These are phyloP conservation scores for Acanthosepion pharaonis DNA, from an alignment of 2,888 invertebrate species.

Conservation along the genomic window DNA sequence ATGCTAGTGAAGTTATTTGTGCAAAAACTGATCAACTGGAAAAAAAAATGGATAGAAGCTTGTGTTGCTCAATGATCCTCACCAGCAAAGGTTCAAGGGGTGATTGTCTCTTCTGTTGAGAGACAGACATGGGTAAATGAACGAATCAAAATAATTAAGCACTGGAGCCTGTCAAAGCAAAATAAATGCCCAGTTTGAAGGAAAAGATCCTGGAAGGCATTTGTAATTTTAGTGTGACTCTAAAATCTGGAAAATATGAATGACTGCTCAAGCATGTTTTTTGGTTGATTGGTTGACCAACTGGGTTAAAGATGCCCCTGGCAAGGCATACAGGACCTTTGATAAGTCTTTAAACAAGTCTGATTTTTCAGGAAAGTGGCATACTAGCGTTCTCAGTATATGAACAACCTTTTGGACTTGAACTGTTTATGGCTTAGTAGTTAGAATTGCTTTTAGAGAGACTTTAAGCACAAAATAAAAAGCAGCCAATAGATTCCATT, in stretches of 20 bases:
- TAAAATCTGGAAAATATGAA: not conserved
- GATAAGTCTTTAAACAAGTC: not conserved
- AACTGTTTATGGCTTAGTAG: not conserved
- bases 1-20: not conserved
- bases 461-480: too few species aligned
- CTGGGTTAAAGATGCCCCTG: not conserved
- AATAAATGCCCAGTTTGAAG: not conserved
- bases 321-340: not conserved
- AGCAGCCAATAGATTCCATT: too few species aligned
- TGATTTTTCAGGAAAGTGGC: not conserved
- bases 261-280: conserved; percentile 10
- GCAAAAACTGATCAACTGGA: not conserved
- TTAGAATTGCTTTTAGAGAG: not conserved
- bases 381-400: not conserved
- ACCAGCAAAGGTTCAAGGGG: not conserved
- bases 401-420: not conserved
- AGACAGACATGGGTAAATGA: not conserved
- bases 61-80: conserved; percentile 11
- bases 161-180: not conserved
- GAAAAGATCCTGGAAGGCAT: not conserved
- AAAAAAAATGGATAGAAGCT: not conserved
- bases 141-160: conserved; percentile 20
- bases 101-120: not conserved
- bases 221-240: not conserved
- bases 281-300: not conserved